A percentile compares a stretch with the other conserved stretches of the same genome.
phyloP scores from a whole-genome alignment of 2,797 vertebrate species.

The Sarcophilus harrisii region DNA sequence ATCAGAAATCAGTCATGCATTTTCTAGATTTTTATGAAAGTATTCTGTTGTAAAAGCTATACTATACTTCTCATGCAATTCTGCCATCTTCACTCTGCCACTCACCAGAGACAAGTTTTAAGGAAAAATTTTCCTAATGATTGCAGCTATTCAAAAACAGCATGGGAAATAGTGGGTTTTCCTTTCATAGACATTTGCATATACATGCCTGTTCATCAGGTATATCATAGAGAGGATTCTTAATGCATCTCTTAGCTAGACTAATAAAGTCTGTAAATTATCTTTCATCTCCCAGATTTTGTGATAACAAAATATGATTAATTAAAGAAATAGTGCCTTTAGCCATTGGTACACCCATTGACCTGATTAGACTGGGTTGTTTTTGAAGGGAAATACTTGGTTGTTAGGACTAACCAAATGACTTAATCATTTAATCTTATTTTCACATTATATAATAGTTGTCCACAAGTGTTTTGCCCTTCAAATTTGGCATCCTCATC shows the following conservation, averaged over 20 bases:
- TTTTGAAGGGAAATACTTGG: background rate
- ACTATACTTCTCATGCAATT: background rate
- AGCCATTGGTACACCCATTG: background rate
- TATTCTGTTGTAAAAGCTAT: background rate
- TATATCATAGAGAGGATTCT: background rate
- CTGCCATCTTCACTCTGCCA: background rate
- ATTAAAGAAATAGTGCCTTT: background rate
- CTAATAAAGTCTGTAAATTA: background rate
- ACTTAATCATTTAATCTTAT: background rate
- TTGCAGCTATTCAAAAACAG: background rate
- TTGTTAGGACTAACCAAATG: background rate
- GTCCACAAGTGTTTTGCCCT: background rate
- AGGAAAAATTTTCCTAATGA: background rate
- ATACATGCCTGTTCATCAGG: background rate
- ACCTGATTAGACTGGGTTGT: background rate
- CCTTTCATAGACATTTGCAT: background rate
- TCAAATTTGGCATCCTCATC: background rate
- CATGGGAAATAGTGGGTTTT: background rate
- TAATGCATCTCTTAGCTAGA: background rate
- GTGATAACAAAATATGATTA: background rate
- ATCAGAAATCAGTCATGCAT: background rate
- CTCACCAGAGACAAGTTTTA: background rate
- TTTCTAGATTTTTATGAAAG: background rate
- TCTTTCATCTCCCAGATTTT: background rate
- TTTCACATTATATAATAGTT: background rate